A percentile compares a stretch with the other conserved stretches of the same genome.
Conservation (phyloP, 2,113 vertebrate genomes). For the Ailurus styani region DNA sequence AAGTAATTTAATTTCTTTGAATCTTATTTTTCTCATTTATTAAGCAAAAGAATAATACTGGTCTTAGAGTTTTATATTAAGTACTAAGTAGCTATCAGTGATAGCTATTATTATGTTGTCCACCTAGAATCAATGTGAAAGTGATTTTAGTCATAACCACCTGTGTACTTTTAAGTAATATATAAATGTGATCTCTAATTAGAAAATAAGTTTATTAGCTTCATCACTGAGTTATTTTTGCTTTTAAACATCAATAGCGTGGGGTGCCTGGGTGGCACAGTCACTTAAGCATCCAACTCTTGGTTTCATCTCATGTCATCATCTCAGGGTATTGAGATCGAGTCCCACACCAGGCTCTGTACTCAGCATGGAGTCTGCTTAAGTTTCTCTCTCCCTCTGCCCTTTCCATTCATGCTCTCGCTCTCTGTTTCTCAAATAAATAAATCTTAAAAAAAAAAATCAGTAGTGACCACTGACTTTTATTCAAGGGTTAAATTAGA, state of each 20-base stretch:
- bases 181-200: neutral
- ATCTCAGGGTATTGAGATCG: neutral
- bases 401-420: neutral
- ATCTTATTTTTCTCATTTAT: neutral
- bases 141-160: neutral
- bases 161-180: neutral
- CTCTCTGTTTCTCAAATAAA: neutral
- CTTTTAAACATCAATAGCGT: neutral
- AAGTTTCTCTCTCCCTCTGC: neutral
- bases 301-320: neutral
- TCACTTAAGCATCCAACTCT: neutral
- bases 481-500: neutral
- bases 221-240: neutral
- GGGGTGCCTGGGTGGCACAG: neutral
- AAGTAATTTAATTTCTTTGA: neutral
- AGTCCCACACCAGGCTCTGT: neutral
- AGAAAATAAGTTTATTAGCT: conserved; percentile 16
- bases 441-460: neutral
- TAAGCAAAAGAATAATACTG: neutral
- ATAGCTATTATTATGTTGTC: neutral
- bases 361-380: neutral
- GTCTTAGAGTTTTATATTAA: neutral
- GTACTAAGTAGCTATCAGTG: neutral
- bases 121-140: neutral
- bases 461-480: neutral